A percentile compares a stretch with the other conserved stretches of the same genome.
phyloP scores from a whole-genome alignment of 2,797 vertebrate species.

The Moxostoma hubbsi region DNA sequence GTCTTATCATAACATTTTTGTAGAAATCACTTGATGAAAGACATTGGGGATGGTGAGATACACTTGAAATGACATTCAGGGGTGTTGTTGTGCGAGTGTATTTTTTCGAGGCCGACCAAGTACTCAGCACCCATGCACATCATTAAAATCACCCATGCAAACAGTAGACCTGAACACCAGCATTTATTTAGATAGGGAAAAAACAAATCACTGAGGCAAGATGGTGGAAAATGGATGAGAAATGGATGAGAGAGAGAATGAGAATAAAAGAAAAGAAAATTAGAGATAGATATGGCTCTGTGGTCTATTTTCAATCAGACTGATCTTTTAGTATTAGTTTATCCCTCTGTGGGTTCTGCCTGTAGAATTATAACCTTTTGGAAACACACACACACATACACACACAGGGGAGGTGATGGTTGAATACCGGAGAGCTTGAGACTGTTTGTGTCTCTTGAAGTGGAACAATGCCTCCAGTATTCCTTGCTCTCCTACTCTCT shows the following conservation, averaged over 20 bases:
- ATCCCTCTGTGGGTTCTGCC: slow-evolving; percentile 7
- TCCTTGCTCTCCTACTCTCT: slow-evolving; percentile 35
- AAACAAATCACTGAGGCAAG: slow-evolving; percentile 9
- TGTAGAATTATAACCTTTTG: slow-evolving; percentile 43
- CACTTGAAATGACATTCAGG: background rate
- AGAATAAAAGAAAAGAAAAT: background rate
- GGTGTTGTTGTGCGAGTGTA: background rate
- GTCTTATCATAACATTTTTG: background rate
- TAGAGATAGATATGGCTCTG: background rate
- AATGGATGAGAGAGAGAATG: background rate
- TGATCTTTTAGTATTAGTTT: slow-evolving; percentile 35
- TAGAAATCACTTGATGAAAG: background rate
- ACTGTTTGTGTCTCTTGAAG: slow-evolving; percentile 52
- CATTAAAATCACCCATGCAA: slow-evolving; percentile 38
- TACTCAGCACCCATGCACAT: background rate
- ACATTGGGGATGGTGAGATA: background rate
- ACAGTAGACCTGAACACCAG: slow-evolving; percentile 15
- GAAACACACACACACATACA: slow-evolving; percentile 31
- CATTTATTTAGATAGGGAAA: slow-evolving; percentile 6
- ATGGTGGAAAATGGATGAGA: slow-evolving; percentile 4
- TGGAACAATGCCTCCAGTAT: slow-evolving; percentile 51
- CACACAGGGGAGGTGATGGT: slow-evolving; percentile 24
- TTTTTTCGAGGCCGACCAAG: background rate
- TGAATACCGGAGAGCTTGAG: slow-evolving; percentile 50
- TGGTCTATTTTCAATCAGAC: slow-evolving; percentile 32